A percentile compares a stretch with the other conserved stretches of the same genome.
These are phyloP conservation scores for Cheilinus undulatus DNA, from an alignment of 2,113 vertebrate genomes.

Conservation along the genomic window DNA sequence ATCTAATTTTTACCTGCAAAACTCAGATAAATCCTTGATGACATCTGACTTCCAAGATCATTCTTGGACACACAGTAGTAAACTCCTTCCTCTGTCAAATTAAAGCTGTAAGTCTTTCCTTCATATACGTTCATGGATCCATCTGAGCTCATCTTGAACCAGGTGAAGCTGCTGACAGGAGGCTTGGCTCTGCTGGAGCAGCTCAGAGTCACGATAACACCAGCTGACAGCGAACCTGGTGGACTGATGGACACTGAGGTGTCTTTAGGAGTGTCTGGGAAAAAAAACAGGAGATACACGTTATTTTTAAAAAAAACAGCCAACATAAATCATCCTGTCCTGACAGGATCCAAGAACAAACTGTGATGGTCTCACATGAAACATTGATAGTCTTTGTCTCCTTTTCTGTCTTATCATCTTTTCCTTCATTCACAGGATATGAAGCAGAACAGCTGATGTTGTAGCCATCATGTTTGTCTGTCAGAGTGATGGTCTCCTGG, in stretches of 20 bases:
- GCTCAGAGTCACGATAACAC: constrained; percentile 35
- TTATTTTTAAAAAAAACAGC: not conserved
- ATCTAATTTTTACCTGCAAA: not conserved
- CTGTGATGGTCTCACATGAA: constrained; percentile 30
- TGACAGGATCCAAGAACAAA: constrained; percentile 66
- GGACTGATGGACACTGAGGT: constrained; percentile 18
- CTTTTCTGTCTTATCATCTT: constrained; percentile 1
- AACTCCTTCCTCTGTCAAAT: not conserved
- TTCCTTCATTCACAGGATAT: constrained; percentile 25
- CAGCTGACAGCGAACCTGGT: not conserved
- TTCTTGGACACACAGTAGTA: not conserved
- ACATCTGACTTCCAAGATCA: constrained; percentile 1
- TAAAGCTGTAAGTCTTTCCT: constrained; percentile 15
- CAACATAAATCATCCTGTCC: not conserved
- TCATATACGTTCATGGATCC: not conserved
- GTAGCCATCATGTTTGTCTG: constrained; percentile 26
- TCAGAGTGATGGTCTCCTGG: constrained; percentile 30
- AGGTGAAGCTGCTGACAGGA: constrained; percentile 53
- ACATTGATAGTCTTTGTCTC: constrained; percentile 27
- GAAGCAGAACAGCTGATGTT: constrained; percentile 43
- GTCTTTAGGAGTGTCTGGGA: constrained; percentile 52
- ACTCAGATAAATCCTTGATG: not conserved
- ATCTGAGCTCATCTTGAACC: constrained; percentile 37
- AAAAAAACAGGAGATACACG: not conserved
- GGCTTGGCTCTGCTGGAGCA: constrained; percentile 68